These are phyloP conservation scores for Okapia johnstoni DNA, from an alignment of 2,113 vertebrate species.

Conservation along the genomic window DNA sequence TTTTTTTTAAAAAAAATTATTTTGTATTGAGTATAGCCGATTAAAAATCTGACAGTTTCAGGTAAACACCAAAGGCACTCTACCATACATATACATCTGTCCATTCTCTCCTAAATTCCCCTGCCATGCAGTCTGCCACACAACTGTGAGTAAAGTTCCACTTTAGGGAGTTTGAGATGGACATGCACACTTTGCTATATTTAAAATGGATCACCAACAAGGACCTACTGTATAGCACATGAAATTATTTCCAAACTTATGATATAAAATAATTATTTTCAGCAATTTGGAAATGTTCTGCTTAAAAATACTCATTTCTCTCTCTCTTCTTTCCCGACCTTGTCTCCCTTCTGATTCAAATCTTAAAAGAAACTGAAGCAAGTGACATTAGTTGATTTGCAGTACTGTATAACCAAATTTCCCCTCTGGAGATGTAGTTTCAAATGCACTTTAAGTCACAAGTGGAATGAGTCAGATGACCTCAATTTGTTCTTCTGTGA, in stretches of 20 bases:
- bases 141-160: neutral
- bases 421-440: neutral
- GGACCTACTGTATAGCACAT: neutral
- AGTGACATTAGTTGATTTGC: neutral
- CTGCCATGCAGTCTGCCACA: neutral
- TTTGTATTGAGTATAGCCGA: neutral
- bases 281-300: neutral
- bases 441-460: neutral
- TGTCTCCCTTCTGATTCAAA: neutral
- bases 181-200: neutral
- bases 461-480: slow-evolving; percentile 41
- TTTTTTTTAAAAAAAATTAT: neutral
- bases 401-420: slow-evolving; percentile 1
- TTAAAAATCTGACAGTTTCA: neutral
- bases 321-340: neutral
- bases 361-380: neutral
- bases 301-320: neutral
- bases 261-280: neutral
- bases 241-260: neutral
- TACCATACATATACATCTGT: neutral
- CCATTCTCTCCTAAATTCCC: neutral
- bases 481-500: slow-evolving; percentile 29
- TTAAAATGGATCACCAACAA: neutral
- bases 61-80: neutral
- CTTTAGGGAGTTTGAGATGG: neutral